Percentiles rank a stretch among this genome's conserved stretches.
Evolutionary conservation across 2,888 invertebrate species (phyloP).

Genomic region (Hyles lineata): DNA sequence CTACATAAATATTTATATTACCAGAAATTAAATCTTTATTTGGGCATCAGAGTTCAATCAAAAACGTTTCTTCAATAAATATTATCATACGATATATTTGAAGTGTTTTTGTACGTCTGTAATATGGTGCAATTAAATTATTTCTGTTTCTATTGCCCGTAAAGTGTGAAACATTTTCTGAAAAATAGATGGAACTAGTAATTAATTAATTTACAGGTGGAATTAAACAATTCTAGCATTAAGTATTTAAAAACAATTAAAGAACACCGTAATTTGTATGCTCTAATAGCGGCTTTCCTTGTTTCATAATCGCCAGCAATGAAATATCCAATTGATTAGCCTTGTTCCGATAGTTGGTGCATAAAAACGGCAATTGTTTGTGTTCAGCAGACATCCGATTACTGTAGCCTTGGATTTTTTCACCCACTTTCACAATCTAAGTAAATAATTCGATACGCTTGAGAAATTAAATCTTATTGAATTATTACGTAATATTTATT

Average conservation of each 20-base stretch:
- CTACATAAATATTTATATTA: no score
- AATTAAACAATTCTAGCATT: background rate
- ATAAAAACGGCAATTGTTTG: slow-evolving; percentile 31
- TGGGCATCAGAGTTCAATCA: no score
- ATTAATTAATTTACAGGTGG: background rate
- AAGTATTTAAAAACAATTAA: background rate
- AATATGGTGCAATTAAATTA: no score
- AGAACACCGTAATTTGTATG: background rate
- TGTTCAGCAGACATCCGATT: slow-evolving; percentile 15
- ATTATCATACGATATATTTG: no score
- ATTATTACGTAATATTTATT: no score
- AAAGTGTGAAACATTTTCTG: no score
- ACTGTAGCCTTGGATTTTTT: slow-evolving; percentile 10
- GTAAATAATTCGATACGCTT: slow-evolving; percentile 1
- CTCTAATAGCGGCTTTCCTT: slow-evolving; percentile 10
- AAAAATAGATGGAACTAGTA: background rate
- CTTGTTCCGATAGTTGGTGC: slow-evolving; percentile 19
- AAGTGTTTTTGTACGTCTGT: no score
- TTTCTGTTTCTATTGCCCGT: no score
- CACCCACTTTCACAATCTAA: slow-evolving; percentile 9
- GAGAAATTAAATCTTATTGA: no score
- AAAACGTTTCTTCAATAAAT: no score
- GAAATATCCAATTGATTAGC: slow-evolving; percentile 44
- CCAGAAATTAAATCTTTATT: no score
- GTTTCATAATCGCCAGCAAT: background rate